These are phyloP conservation scores for Macrosoma leucophasiata DNA, from an alignment of 2,888 invertebrate species.

Conservation along the genomic window DNA sequence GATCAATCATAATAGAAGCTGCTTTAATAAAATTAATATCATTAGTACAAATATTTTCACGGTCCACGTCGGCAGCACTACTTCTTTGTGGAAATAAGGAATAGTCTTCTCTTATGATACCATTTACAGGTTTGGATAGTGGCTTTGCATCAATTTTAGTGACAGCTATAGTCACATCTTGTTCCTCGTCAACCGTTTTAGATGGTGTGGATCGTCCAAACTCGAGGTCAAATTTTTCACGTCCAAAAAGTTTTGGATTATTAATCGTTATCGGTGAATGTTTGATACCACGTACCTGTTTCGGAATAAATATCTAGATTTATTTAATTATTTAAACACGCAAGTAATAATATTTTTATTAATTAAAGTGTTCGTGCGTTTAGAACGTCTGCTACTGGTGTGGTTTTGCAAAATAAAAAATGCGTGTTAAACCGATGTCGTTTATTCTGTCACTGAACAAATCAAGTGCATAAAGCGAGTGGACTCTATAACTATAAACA, in stretches of 20 bases:
- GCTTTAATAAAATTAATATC: slow-evolving; percentile 48
- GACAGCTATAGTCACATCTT: slow-evolving; percentile 48
- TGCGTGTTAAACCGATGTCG: no score
- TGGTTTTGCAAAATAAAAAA: no score
- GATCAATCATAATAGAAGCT: slow-evolving; percentile 28
- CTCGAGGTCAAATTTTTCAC: slow-evolving; percentile 39
- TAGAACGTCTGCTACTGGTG: no score
- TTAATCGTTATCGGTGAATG: slow-evolving; percentile 12
- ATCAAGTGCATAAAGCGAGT: no score
- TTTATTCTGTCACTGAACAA: no score
- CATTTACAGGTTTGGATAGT: slow-evolving; percentile 41
- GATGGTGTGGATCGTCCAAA: slow-evolving; percentile 31
- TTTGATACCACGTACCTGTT: slow-evolving; percentile 46
- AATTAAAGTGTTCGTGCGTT: not conserved
- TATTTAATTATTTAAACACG: not conserved
- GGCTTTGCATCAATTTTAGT: slow-evolving; percentile 48
- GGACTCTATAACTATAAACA: no score
- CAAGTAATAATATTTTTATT: not conserved
- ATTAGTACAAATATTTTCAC: slow-evolving; percentile 52
- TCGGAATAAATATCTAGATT: not conserved
- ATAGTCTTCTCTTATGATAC: slow-evolving; percentile 46
- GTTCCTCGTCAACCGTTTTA: slow-evolving; percentile 25
- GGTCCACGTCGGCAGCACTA: slow-evolving; percentile 26
- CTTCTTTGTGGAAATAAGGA: slow-evolving; percentile 44
- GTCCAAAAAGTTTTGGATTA: slow-evolving; percentile 41